Base-by-base conservation (phyloP, 2,888 invertebrate species). In the Eupithecia centaureata region DNA sequence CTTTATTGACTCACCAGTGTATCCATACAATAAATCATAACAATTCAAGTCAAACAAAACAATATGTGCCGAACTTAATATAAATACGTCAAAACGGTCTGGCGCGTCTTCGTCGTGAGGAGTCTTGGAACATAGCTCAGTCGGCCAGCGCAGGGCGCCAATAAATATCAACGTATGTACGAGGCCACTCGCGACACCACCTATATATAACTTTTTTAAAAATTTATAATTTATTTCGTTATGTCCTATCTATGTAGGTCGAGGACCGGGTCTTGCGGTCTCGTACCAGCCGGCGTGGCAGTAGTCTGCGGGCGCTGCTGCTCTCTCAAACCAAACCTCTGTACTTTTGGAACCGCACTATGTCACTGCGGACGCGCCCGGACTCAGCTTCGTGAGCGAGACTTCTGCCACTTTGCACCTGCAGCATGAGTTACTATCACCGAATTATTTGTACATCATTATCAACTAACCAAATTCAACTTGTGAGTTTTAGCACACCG, bases 1-100 rank as follows among this genome's bases (percentile, higher is more conserved):
- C 90, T 93, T 93, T 92, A 93, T 93, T 93, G 92, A 93, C 93
- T 92, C 85, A 92, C 92, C 93, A 92, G 92, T 90, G 91, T 92
- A 90, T 89, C 88, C 88, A 89, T 93, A 93, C 92, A 93, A 91
- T 91, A 91, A 92, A 92, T 92, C 91, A 93, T 92, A 93, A 92
- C 92, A 92, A 91, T 90, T 90, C 89, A 89, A 87, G 90, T 91
- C 90, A 90, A 93, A 93, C 91, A 92, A 92, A 92, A 92, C 91
- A 92, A 92, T 89, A 89, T 89, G 90, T 91, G 90, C 88, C 87
- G 89, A 91, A 90, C 89, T 90, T 88, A 90, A 90, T 89, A 90
- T 88, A 91, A 89, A 91, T 88, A 91, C 83, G 90, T 88, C 84
- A 85, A 87, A 80, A 86, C 87, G 83, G 87, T 85, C 91, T 90